phyloP scores from a whole-genome alignment of 1,140 invertebrate genomes.

The Bradysia coprophila region DNA sequence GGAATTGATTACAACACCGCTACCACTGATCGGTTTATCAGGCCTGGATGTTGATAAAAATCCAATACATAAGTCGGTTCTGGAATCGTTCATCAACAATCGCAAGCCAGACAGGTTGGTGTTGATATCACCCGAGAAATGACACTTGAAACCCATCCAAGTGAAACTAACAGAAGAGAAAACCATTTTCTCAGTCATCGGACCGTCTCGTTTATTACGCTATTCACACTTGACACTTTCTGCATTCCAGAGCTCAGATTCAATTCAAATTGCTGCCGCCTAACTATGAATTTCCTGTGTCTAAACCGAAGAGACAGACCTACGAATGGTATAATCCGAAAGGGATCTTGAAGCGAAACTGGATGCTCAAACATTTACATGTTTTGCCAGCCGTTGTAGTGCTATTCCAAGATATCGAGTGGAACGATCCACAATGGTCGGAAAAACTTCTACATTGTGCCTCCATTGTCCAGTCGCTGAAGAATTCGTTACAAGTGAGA shows the following conservation, averaged over 20 bases:
- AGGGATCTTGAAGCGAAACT: conserved; percentile 87
- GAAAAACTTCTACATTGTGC: conserved; percentile 89
- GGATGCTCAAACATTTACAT: conserved; percentile 88
- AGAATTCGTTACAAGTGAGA: conserved; percentile 30
- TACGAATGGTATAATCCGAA: conserved; percentile 95
- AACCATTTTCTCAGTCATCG: no score
- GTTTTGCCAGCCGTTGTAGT: conserved; percentile 83
- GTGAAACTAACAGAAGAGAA: background rate
- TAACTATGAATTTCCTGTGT: conserved; percentile 70
- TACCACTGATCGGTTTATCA: conserved; percentile 65
- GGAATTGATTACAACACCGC: conserved; percentile 58
- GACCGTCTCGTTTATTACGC: background rate
- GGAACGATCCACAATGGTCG: conserved; percentile 86
- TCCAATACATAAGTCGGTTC: conserved; percentile 72
- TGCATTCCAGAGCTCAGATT: conserved; percentile 43
- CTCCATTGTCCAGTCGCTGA: conserved; percentile 70
- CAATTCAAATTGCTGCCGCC: conserved; percentile 63
- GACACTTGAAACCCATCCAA: background rate
- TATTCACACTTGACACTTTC: background rate
- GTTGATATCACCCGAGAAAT: background rate
- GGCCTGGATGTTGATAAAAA: conserved; percentile 73
- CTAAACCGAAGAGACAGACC: conserved; percentile 77
- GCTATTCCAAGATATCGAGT: conserved; percentile 92
- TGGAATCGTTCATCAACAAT: conserved; percentile 78
- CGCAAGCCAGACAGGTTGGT: conserved; percentile 40